Evolutionary conservation across 2,797 vertebrate genomes (phyloP).

Genomic region (Caiman crocodilus): DNA sequence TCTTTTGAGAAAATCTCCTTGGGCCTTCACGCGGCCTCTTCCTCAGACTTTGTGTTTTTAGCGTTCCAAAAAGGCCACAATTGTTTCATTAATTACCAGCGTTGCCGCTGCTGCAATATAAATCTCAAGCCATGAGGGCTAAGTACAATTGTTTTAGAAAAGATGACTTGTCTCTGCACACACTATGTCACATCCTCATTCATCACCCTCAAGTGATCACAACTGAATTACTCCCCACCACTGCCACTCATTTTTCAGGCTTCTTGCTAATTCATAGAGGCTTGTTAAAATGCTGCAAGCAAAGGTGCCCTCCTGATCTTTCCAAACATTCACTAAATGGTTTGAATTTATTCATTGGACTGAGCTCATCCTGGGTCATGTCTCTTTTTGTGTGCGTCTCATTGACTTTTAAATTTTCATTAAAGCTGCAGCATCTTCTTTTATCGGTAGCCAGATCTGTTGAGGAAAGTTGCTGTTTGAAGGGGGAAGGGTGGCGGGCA

Average conservation of each 20-base stretch:
- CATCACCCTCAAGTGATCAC: constrained; percentile 81
- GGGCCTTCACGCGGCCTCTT: neutral
- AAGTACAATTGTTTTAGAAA: constrained; percentile 86
- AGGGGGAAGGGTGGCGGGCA: constrained; percentile 12
- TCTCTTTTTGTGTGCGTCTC: constrained; percentile 69
- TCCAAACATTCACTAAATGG: constrained; percentile 79
- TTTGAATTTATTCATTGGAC: constrained; percentile 81
- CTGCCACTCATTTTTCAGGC: constrained; percentile 78
- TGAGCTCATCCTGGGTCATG: constrained; percentile 74
- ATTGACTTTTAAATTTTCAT: constrained; percentile 81
- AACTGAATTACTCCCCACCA: constrained; percentile 76
- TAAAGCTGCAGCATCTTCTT: constrained; percentile 64
- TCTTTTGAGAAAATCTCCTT: constrained; percentile 48
- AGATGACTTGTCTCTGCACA: constrained; percentile 84
- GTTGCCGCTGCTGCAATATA: constrained; percentile 52
- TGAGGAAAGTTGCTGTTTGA: constrained; percentile 60
- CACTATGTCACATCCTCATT: constrained; percentile 84
- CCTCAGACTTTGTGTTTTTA: constrained; percentile 44
- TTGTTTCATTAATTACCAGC: constrained; percentile 83
- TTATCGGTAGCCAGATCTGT: constrained; percentile 65
- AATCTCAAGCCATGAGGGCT: constrained; percentile 76
- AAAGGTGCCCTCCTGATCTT: constrained; percentile 81
- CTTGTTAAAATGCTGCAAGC: constrained; percentile 80
- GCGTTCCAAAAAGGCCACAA: constrained; percentile 67
- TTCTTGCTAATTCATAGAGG: constrained; percentile 72